Evolutionary conservation across 2,888 invertebrate genomes (phyloP), one percentile per base, ranked within the genome.

Genomic region (Rutpela maculata): DNA sequence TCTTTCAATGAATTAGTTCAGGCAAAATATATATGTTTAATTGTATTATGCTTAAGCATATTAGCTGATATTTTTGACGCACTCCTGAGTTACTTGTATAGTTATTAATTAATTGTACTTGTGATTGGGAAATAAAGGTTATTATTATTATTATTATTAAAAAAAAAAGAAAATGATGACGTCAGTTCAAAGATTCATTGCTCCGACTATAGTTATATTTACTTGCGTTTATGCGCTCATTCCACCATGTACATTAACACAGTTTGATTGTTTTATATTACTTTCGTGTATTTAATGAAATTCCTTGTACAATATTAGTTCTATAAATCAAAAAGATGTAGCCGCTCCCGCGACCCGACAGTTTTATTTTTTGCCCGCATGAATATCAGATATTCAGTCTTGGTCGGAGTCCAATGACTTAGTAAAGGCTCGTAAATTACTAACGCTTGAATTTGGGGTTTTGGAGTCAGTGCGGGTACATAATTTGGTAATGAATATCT

Each of bases 401-500:
- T 75, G 75, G 75, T 75, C 62, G 69, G 35, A n/a, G 75, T 75
- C 75, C 75, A 75, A 75, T 75, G 68, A 68, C 68, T 74, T 56
- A 60, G 74, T 74, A 55, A 60, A 62, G 67, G 67, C 50, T 62
- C 68, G 62, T 74, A 75, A 75, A 75, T 75, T 69, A 75, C 56
- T 62, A 17, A 15, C 35, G 63, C 31, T 62, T 55, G 69, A 75
- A 69, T 75, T 75, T 69, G 69, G 57, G 69, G 69, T 69, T 69
- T 68, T 68, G 63, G 68, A 74, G 50, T 26, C 74, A 74, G 55
- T 59, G 68, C 75, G 68, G 75, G 75, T 75, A 75, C 56, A 69
- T 75, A 75, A 75, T 75, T 75, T 69, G 75, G 65, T 75, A 75
- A 75, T 69, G 75, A 75, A 69, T 75, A 75, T 75, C 75, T 63